Evolutionary conservation across 2,113 vertebrate genomes (phyloP).

Genomic region (Larimichthys polyactis): DNA sequence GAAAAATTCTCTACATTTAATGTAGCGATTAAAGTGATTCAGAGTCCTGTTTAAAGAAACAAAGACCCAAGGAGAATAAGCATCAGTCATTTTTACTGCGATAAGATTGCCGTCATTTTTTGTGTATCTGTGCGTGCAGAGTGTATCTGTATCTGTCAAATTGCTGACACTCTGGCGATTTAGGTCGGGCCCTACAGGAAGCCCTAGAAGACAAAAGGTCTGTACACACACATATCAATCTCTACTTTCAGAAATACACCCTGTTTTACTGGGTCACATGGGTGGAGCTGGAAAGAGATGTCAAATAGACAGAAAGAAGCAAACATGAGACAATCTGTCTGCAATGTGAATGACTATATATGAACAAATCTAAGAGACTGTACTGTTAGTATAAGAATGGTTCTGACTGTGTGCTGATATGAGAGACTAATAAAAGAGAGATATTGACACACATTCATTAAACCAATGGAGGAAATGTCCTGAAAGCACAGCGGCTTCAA

Average conservation of each 20-base stretch:
- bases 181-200: conserved; percentile 36
- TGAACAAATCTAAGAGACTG: conserved; percentile 13
- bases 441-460: conserved; percentile 17
- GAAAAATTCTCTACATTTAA: conserved; percentile 38
- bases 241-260: conserved; percentile 23
- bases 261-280: conserved; percentile 33
- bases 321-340: conserved; percentile 1
- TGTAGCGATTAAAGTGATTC: conserved; percentile 49
- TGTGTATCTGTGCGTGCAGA: conserved; percentile 11
- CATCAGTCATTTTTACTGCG: conserved; percentile 23
- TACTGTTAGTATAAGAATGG: neutral
- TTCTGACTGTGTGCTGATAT: conserved; percentile 20
- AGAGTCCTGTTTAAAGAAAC: conserved; percentile 42
- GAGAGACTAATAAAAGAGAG: conserved; percentile 14
- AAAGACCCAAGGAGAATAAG: conserved; percentile 15
- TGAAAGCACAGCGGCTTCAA: conserved; percentile 32
- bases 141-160: conserved; percentile 33
- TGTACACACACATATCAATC: conserved; percentile 42
- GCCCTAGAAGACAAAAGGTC: conserved; percentile 49
- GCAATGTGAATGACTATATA: neutral
- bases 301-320: conserved; percentile 24
- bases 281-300: conserved; percentile 7
- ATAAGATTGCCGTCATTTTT: neutral
- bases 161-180: conserved; percentile 21
- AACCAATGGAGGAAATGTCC: neutral